A percentile compares a stretch with the other conserved stretches of the same genome.
phyloP scores from a whole-genome alignment of 2,113 vertebrate species.

The Oceanites oceanicus region DNA sequence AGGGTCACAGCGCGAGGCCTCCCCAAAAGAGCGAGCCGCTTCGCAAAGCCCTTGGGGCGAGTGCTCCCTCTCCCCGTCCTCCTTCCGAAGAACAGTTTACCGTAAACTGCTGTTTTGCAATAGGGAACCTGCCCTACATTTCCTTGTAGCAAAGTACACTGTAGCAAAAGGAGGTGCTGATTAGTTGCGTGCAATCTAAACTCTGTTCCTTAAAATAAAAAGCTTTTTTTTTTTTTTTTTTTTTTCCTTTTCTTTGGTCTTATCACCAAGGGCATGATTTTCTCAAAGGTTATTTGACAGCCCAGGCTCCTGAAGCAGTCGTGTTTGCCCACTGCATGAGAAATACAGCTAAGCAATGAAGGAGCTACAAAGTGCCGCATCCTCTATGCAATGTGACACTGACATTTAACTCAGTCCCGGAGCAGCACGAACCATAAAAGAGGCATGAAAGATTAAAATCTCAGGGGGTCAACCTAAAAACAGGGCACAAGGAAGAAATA shows the following conservation, averaged over 20 bases:
- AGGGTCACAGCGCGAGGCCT: accelerated
- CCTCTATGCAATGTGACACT: not conserved
- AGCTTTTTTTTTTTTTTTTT: not conserved
- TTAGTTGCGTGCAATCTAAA: not conserved
- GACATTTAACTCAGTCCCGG: not conserved
- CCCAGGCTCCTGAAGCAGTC: not conserved
- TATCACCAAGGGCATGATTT: slow-evolving; percentile 20
- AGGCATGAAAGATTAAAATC: not conserved
- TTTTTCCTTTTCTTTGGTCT: not conserved
- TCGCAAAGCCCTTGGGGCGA: accelerated
- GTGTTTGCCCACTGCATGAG: not conserved
- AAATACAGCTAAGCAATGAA: not conserved
- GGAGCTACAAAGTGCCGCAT: not conserved
- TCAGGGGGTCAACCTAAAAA: not conserved
- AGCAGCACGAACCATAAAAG: not conserved
- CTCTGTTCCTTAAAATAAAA: not conserved
- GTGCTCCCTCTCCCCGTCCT: not conserved
- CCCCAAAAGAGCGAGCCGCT: not conserved
- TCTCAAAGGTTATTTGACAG: not conserved
- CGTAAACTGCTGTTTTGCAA: not conserved
- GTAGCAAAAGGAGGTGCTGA: not conserved
- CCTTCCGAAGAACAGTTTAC: not conserved
- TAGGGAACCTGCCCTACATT: not conserved
- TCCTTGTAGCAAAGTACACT: slow-evolving; percentile 3
- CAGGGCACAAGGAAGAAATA: not conserved